Conservation (phyloP, 2,888 invertebrate species). For the Clistopyga incitator region DNA sequence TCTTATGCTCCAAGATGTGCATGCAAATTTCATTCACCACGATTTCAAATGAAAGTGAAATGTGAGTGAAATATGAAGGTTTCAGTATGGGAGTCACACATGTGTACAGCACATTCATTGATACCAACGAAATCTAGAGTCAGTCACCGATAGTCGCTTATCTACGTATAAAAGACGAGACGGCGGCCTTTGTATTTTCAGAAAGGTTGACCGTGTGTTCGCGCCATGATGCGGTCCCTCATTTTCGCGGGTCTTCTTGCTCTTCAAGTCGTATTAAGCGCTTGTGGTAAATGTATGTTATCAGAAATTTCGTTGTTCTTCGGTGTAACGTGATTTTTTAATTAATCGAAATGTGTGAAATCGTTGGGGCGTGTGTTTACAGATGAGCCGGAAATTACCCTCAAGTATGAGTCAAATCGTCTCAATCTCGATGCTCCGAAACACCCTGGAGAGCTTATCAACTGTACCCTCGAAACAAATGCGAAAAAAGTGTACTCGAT, state of each 20-base stretch:
- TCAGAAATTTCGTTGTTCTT: constrained; percentile 70
- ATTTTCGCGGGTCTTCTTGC: constrained; percentile 72
- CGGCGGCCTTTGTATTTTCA: constrained; percentile 51
- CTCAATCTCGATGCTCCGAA: not conserved
- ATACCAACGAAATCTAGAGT: constrained; percentile 26
- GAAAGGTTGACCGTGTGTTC: constrained; percentile 64
- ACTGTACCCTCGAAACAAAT: constrained; percentile 25
- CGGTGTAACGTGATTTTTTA: constrained; percentile 62
- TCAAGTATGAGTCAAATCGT: not conserved
- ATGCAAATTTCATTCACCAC: too few species aligned
- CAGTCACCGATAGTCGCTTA: constrained; percentile 54
- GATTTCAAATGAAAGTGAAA: not conserved
- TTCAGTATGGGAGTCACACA: too few species aligned
- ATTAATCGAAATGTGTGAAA: constrained; percentile 24
- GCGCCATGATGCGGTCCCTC: constrained; percentile 73
- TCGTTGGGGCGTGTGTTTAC: constrained; percentile 36
- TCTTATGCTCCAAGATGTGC: not conserved
- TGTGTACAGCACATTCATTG: not conserved
- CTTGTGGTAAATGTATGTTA: constrained; percentile 73
- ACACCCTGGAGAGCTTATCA: not conserved
- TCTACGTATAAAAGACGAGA: constrained; percentile 66
- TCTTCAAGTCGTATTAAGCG: constrained; percentile 67
- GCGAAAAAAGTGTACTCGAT: not conserved
- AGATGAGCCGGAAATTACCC: constrained; percentile 20
- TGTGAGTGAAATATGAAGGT: too few species aligned